phyloP scores from a whole-genome alignment of 1,140 invertebrate genomes.

The Heliconius congener region DNA sequence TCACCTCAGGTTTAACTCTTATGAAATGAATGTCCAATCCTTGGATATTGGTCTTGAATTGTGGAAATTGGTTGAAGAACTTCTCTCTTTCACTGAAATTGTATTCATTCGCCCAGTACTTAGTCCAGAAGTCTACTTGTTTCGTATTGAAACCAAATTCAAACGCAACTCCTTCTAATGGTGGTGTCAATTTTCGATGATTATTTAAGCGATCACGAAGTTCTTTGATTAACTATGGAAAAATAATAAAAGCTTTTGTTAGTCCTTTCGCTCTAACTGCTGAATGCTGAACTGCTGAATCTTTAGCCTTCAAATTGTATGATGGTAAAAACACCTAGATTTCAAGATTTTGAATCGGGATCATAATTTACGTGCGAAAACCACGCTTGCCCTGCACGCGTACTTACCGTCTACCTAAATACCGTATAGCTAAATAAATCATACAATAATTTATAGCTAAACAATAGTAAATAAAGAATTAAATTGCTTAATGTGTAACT shows the following conservation, averaged over 20 bases:
- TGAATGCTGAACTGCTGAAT: too few species aligned
- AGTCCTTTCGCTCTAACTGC: too few species aligned
- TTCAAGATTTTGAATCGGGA: too few species aligned
- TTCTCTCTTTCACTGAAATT: slow-evolving; percentile 84
- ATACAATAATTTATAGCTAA: too few species aligned
- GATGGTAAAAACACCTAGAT: too few species aligned
- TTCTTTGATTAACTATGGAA: slow-evolving; percentile 83
- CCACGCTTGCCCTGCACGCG: too few species aligned
- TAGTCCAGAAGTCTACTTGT: slow-evolving; percentile 83
- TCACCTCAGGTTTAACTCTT: slow-evolving; percentile 82
- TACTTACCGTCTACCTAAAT: too few species aligned
- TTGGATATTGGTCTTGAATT: slow-evolving; percentile 87
- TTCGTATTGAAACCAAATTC: slow-evolving; percentile 89
- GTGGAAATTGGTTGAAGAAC: slow-evolving; percentile 86
- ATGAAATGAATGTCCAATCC: slow-evolving; percentile 75
- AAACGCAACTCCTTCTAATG: slow-evolving; percentile 87
- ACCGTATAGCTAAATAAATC: too few species aligned
- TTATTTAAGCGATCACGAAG: slow-evolving; percentile 83
- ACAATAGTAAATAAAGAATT: too few species aligned
- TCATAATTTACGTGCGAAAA: too few species aligned
- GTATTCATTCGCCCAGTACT: slow-evolving; percentile 88
- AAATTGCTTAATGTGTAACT: too few species aligned
- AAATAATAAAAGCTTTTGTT: neutral
- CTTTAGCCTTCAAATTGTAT: too few species aligned
- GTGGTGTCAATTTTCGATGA: slow-evolving; percentile 77